These are phyloP conservation scores for Holotrichia oblita DNA, from an alignment of 1,140 invertebrate genomes.

Conservation along the genomic window DNA sequence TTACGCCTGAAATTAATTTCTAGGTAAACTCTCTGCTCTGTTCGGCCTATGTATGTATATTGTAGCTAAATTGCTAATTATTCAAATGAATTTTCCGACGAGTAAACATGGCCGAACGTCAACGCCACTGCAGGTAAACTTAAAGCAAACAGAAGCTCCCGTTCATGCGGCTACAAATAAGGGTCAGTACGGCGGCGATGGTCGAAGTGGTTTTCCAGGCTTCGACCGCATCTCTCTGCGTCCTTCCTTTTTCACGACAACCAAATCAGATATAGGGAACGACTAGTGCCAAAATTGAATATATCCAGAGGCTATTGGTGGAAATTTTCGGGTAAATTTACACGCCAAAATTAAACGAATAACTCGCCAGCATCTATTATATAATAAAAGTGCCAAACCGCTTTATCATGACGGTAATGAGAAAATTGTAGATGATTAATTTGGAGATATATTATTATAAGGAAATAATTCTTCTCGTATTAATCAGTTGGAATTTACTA, in stretches of 20 bases:
- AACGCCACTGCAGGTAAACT: constrained; percentile 14
- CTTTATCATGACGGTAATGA: too few relatives aligned
- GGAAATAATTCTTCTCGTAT: too few relatives aligned
- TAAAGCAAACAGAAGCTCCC: background rate
- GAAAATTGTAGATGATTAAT: too few relatives aligned
- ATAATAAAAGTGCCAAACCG: too few relatives aligned
- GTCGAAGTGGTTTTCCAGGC: background rate
- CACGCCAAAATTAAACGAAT: background rate
- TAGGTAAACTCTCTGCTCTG: background rate
- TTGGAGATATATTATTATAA: background rate
- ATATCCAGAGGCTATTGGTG: background rate
- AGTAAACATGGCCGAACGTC: constrained; percentile 32
- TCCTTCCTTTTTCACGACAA: background rate
- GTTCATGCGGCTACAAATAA: background rate
- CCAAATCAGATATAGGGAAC: background rate
- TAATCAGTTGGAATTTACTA: too few relatives aligned
- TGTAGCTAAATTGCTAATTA: constrained; percentile 32
- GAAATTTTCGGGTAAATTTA: background rate
- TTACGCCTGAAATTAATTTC: constrained; percentile 24
- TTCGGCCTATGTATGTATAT: constrained; percentile 20
- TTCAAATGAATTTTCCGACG: constrained; percentile 27
- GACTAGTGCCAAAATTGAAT: constrained; percentile 6
- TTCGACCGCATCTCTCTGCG: background rate
- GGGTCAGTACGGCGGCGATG: background rate
- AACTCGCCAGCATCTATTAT: background rate